Evolutionary conservation across 1,140 invertebrate genomes (phyloP).

Genomic region (Zaprionus kolodkinae): DNA sequence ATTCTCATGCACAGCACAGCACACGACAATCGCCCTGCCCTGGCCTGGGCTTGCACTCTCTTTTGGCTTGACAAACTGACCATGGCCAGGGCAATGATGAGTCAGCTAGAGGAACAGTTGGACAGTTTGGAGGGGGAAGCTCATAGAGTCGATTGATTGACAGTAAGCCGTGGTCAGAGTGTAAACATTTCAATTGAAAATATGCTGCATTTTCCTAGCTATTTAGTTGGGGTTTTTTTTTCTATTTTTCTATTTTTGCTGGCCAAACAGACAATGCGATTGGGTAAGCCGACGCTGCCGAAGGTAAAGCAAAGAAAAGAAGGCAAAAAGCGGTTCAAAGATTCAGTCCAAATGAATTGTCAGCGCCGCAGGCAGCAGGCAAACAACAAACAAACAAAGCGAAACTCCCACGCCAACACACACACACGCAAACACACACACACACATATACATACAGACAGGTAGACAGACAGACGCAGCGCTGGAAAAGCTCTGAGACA

Average conservation of each 20-base stretch:
- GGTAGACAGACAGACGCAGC: no score
- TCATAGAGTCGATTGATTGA: slow-evolving; percentile 40
- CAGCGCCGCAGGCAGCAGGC: slow-evolving; percentile 47
- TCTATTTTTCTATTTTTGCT: neutral
- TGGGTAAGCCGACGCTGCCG: slow-evolving; percentile 37
- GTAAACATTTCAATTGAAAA: slow-evolving; percentile 23
- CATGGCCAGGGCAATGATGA: slow-evolving; percentile 30
- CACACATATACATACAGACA: slow-evolving; percentile 11
- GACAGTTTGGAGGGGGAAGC: neutral
- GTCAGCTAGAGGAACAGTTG: neutral
- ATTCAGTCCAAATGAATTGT: slow-evolving; percentile 57
- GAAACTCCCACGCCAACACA: slow-evolving; percentile 70
- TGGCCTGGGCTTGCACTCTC: slow-evolving; percentile 18
- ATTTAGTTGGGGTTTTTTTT: slow-evolving; percentile 8
- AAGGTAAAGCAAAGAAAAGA: slow-evolving; percentile 28
- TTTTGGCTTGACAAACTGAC: no score
- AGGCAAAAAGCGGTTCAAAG: slow-evolving; percentile 31
- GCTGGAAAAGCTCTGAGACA: slow-evolving; percentile 44
- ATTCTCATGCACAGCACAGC: slow-evolving; percentile 15
- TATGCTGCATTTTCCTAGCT: slow-evolving; percentile 22
- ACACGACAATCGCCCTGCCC: neutral
- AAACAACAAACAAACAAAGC: slow-evolving; percentile 60
- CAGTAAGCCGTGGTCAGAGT: slow-evolving; percentile 27
- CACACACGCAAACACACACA: slow-evolving; percentile 27
- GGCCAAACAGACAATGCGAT: slow-evolving; percentile 50